Conservation (phyloP, 2,888 invertebrate genomes). For the Nomada flava region DNA sequence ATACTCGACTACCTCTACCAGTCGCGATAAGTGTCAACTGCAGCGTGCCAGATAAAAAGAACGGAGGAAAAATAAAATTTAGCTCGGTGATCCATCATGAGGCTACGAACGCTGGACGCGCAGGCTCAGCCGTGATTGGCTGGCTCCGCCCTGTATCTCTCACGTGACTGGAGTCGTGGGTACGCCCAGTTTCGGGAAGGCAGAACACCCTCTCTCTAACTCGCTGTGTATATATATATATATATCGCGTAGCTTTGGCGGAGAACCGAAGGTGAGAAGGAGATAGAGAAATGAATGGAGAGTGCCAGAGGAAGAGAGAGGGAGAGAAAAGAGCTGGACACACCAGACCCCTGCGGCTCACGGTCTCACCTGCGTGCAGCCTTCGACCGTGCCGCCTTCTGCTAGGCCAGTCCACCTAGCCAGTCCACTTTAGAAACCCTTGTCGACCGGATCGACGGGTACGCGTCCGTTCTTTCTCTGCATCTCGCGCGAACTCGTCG, state of each 20-base stretch:
- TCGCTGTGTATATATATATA: constrained; percentile 47
- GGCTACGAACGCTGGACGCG: constrained; percentile 76
- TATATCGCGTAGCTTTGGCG: constrained; percentile 43
- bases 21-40: constrained; percentile 83
- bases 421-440: constrained; percentile 72
- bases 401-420: constrained; percentile 67
- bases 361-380: constrained; percentile 78
- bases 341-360: constrained; percentile 70
- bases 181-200: constrained; percentile 62
- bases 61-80: constrained; percentile 81
- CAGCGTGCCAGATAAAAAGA: constrained; percentile 83
- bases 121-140: constrained; percentile 75
- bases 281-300: background rate
- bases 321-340: constrained; percentile 51
- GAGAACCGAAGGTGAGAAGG: constrained; percentile 8
- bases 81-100: constrained; percentile 82
- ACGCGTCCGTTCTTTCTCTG: constrained; percentile 38
- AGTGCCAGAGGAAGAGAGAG: constrained; percentile 11
- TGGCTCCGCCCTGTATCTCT: constrained; percentile 75
- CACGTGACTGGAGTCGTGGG: constrained; percentile 75
- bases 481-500: constrained; percentile 47
- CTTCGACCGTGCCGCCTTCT: constrained; percentile 68
- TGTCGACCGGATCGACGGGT: constrained; percentile 66
- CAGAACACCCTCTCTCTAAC: constrained; percentile 53
- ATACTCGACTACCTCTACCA: constrained; percentile 71